These are phyloP conservation scores for Dolichotis patagonum DNA, from an alignment of 2,113 vertebrate species.

Conservation along the genomic window DNA sequence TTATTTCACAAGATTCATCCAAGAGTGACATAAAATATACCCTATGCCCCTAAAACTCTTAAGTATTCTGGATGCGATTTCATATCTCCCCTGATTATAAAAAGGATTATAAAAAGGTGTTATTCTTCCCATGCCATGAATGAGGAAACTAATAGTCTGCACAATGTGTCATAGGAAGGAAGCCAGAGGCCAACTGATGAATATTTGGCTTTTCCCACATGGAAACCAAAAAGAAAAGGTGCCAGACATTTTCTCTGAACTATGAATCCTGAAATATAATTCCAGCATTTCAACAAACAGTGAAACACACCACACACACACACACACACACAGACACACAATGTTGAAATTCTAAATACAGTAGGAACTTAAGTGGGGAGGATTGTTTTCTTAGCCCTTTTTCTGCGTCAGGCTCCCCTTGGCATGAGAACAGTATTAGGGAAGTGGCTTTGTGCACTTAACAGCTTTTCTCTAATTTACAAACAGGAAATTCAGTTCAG, in stretches of 20 bases:
- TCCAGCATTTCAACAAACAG: neutral
- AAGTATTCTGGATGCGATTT: neutral
- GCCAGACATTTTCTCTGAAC: neutral
- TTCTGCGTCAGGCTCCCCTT: neutral
- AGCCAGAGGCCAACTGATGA: neutral
- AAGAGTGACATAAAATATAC: neutral
- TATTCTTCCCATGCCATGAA: neutral
- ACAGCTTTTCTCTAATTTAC: neutral
- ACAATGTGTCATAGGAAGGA: neutral
- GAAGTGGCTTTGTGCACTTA: neutral
- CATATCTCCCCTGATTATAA: neutral
- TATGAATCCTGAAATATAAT: neutral
- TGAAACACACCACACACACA: neutral
- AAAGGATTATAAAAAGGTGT: neutral
- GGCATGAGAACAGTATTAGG: rapidly evolving
- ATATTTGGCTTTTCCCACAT: neutral
- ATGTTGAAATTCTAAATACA: neutral
- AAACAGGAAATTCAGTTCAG: rapidly evolving
- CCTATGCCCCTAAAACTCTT: neutral
- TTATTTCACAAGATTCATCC: neutral
- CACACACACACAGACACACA: no score
- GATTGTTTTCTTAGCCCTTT: neutral
- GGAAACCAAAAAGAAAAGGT: neutral
- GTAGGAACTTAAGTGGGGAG: neutral
- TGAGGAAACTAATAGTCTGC: neutral